These are phyloP conservation scores for Erythrolamprus reginae DNA, from an alignment of 2,113 vertebrate species.

Conservation along the genomic window DNA sequence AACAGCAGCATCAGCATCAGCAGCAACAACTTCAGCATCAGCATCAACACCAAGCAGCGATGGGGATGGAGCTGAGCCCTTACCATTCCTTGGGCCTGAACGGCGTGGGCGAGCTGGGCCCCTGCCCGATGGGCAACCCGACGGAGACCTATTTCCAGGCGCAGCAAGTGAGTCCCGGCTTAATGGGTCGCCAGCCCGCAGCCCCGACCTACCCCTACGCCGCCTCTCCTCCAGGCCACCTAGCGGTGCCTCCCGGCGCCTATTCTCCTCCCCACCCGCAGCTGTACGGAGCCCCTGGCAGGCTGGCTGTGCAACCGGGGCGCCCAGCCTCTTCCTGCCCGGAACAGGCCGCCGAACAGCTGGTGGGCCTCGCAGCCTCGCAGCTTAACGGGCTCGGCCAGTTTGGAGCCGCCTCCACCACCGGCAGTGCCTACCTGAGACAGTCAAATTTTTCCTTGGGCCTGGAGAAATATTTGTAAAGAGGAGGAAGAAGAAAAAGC, in stretches of 20 bases:
- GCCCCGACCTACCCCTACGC: constrained; percentile 72
- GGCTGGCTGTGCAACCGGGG: constrained; percentile 59
- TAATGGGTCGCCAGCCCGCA: constrained; percentile 24
- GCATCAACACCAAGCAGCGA: background rate
- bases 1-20: constrained; percentile 67
- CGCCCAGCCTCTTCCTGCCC: background rate
- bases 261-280: constrained; percentile 75
- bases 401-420: constrained; percentile 45
- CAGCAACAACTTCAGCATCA: constrained; percentile 39
- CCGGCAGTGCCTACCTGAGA: constrained; percentile 76
- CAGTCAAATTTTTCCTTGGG: constrained; percentile 80
- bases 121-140: constrained; percentile 66
- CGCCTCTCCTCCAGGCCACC: constrained; percentile 74
- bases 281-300: constrained; percentile 78
- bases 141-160: constrained; percentile 76
- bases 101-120: constrained; percentile 66
- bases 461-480: constrained; percentile 88
- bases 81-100: constrained; percentile 68
- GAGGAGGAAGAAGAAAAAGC: background rate
- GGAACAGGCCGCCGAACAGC: constrained; percentile 21
- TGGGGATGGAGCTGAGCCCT: constrained; percentile 58
- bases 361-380: constrained; percentile 73
- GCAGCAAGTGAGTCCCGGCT: constrained; percentile 65
- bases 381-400: constrained; percentile 68
- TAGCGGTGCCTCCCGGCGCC: constrained; percentile 68